Evolutionary conservation across 2,888 invertebrate species (phyloP).

Genomic region (Colostygia pectinataria): DNA sequence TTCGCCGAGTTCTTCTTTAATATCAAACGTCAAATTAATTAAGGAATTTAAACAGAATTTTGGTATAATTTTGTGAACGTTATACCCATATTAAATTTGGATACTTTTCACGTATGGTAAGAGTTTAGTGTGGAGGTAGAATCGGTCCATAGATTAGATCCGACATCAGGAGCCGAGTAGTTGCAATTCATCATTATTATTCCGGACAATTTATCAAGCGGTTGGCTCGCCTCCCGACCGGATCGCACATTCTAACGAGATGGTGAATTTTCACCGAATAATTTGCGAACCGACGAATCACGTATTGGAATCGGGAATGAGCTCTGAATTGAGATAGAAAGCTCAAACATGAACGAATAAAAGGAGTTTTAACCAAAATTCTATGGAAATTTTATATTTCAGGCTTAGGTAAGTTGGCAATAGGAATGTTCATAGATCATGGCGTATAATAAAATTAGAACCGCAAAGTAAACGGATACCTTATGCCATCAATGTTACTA

Average conservation of each 20-base stretch:
- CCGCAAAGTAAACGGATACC: neutral
- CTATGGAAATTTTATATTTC: constrained; percentile 25
- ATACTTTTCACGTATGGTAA: constrained; percentile 15
- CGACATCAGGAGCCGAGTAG: constrained; percentile 71
- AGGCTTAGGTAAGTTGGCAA: neutral
- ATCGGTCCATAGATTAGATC: constrained; percentile 70
- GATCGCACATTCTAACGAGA: constrained; percentile 82
- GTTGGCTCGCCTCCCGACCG: constrained; percentile 77
- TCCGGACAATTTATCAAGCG: constrained; percentile 84
- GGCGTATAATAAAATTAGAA: neutral
- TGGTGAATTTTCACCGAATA: constrained; percentile 83
- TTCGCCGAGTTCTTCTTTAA: constrained; percentile 56
- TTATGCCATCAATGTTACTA: neutral
- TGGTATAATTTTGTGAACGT: constrained; percentile 19
- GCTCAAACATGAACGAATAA: constrained; percentile 68
- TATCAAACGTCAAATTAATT: constrained; percentile 64
- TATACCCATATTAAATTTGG: constrained; percentile 13
- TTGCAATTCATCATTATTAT: constrained; percentile 84
- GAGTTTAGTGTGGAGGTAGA: constrained; percentile 45
- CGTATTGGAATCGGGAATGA: constrained; percentile 82
- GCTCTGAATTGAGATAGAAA: constrained; percentile 80
- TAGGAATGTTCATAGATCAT: too few relatives aligned
- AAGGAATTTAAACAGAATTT: constrained; percentile 33
- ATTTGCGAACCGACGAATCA: constrained; percentile 83
- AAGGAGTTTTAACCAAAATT: constrained; percentile 34